Percentiles rank a stretch among this genome's conserved stretches.
phyloP scores from a whole-genome alignment of 1,140 invertebrate genomes.

The Calliopsis andreniformis region DNA sequence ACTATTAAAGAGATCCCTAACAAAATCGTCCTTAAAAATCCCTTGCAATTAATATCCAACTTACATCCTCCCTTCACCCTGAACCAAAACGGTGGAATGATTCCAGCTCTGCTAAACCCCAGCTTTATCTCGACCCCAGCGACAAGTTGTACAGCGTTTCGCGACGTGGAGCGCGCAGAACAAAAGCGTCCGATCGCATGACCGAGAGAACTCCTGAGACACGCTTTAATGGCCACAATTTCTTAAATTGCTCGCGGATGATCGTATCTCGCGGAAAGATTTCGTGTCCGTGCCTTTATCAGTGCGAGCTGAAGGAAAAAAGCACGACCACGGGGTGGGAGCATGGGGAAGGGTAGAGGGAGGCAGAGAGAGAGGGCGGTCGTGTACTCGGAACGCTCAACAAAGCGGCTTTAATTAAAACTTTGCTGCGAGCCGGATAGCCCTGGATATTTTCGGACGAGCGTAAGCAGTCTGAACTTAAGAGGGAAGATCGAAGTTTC shows the following conservation, averaged over 20 bases:
- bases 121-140: not conserved
- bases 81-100: no score
- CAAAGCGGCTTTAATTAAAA: conserved; percentile 64
- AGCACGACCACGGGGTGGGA: no score
- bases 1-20: no score
- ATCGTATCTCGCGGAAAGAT: conserved; percentile 38
- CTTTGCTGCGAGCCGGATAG: conserved; percentile 46
- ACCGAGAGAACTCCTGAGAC: not conserved
- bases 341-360: not conserved
- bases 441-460: conserved; percentile 45
- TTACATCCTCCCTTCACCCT: no score
- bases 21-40: no score
- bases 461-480: conserved; percentile 31
- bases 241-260: conserved; percentile 25
- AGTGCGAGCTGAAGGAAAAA: not conserved
- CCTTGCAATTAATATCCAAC: no score
- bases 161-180: not conserved
- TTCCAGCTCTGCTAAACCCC: not conserved
- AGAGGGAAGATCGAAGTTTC: not conserved
- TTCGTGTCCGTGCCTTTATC: conserved; percentile 37
- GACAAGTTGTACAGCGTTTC: not conserved
- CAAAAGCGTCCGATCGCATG: conserved; percentile 22
- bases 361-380: conserved; percentile 20
- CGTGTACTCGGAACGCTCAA: conserved; percentile 34
- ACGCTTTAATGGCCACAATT: conserved; percentile 2